A percentile compares a stretch with the other conserved stretches of the same genome.
These are phyloP conservation scores for Petrolisthes cinctipes DNA, from an alignment of 2,888 invertebrate species.

Conservation along the genomic window DNA sequence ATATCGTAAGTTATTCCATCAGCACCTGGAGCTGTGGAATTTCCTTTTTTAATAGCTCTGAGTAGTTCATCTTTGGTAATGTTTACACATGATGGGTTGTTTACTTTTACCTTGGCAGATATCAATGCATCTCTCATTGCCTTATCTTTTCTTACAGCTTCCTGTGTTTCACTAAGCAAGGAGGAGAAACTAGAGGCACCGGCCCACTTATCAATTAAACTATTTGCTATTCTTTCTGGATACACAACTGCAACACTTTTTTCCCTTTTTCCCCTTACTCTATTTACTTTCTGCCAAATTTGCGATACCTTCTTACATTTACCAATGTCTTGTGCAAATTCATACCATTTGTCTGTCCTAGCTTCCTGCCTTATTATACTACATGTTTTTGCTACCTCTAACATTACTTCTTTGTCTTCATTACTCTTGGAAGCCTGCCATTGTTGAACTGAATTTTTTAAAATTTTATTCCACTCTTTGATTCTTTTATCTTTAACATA, in stretches of 20 bases:
- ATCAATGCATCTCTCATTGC: background rate
- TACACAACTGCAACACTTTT: background rate
- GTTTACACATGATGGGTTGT: background rate
- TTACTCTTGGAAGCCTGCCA: background rate
- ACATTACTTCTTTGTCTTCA: background rate
- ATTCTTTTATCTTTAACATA: background rate
- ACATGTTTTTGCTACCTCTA: background rate
- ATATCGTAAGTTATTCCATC: constrained; percentile 4
- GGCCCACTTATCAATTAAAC: background rate
- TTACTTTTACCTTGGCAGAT: background rate
- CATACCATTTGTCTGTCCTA: background rate
- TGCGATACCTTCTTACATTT: background rate
- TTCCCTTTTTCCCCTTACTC: background rate
- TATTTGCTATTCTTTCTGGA: background rate
- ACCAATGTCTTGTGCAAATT: background rate
- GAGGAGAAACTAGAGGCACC: background rate
- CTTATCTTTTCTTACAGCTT: background rate
- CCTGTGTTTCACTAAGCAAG: background rate
- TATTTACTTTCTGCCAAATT: background rate
- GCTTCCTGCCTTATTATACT: background rate
- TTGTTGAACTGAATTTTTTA: background rate
- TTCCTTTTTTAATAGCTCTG: background rate
- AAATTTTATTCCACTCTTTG: background rate
- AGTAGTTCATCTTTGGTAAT: background rate
- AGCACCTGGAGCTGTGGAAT: background rate